A percentile compares a stretch with the other conserved stretches of the same genome.
phyloP scores from a whole-genome alignment of 2,888 invertebrate species.

The Cacoxenus indagator region DNA sequence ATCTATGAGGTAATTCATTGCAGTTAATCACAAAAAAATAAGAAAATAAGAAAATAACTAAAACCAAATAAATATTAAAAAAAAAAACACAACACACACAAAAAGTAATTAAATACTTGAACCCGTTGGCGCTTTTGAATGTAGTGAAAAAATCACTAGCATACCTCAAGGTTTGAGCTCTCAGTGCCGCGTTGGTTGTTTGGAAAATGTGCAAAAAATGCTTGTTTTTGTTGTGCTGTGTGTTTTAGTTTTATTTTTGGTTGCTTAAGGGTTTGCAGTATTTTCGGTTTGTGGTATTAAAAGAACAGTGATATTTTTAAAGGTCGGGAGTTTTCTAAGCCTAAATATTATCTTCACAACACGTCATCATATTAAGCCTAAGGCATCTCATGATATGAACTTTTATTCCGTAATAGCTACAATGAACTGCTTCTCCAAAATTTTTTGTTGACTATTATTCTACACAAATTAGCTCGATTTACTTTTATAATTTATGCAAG shows the following conservation, averaged over 20 bases:
- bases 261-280: background rate
- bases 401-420: too few species aligned
- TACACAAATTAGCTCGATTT: too few species aligned
- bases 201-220: background rate
- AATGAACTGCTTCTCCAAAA: too few species aligned
- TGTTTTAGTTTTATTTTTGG: background rate
- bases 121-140: background rate
- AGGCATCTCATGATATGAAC: too few species aligned
- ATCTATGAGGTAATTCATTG: too few species aligned
- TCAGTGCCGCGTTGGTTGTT: background rate
- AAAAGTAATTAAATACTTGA: background rate
- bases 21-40: background rate
- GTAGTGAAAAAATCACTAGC: background rate
- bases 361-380: too few species aligned
- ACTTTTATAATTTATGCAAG: too few species aligned
- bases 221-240: background rate
- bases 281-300: background rate
- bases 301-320: too few species aligned
- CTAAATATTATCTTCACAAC: too few species aligned
- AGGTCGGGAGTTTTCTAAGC: too few species aligned
- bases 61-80: too few species aligned
- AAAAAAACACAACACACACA: background rate
- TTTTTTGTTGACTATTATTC: too few species aligned
- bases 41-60: background rate
- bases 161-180: background rate